Evolutionary conservation across 2,888 invertebrate species (phyloP).

Genomic region (Congeria kusceri): DNA sequence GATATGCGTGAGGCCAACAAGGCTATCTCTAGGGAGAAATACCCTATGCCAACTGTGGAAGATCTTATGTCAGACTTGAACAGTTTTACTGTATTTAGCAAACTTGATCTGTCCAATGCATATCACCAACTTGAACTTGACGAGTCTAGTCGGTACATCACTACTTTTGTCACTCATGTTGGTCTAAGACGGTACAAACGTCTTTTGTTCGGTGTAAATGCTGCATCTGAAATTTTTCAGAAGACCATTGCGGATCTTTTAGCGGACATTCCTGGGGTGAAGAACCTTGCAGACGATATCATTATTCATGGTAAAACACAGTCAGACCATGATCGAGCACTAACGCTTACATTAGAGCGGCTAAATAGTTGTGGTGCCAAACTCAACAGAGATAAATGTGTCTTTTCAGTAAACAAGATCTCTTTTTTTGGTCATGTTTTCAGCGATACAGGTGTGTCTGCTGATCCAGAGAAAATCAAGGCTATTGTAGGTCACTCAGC

Average conservation of each 20-base stretch:
- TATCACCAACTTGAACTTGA: conserved; percentile 70
- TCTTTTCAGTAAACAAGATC: conserved; percentile 37
- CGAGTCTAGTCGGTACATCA: conserved; percentile 58
- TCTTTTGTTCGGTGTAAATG: conserved; percentile 2
- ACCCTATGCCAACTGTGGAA: conserved; percentile 67
- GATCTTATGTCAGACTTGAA: conserved; percentile 65
- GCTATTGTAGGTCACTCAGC: conserved; percentile 24
- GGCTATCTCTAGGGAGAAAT: conserved; percentile 61
- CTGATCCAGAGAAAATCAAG: conserved; percentile 38
- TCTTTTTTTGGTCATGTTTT: conserved; percentile 45
- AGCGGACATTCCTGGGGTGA: not conserved
- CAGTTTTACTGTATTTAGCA: conserved; percentile 61
- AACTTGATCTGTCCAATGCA: conserved; percentile 62
- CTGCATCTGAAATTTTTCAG: conserved; percentile 5
- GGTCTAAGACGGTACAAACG: conserved; percentile 1
- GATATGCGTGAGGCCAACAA: conserved; percentile 68
- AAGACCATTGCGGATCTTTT: not conserved
- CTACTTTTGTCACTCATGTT: conserved; percentile 31
- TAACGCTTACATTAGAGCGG: not conserved
- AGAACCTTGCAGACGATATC: conserved; percentile 2
- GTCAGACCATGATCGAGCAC: conserved; percentile 4
- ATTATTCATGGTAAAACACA: conserved; percentile 5
- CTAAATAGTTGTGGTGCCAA: conserved; percentile 21
- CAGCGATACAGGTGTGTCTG: conserved; percentile 28
- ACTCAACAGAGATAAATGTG: conserved; percentile 32